These are phyloP conservation scores for Sarcophaga bullata DNA, from an alignment of 1,140 invertebrate genomes.

Conservation along the genomic window DNA sequence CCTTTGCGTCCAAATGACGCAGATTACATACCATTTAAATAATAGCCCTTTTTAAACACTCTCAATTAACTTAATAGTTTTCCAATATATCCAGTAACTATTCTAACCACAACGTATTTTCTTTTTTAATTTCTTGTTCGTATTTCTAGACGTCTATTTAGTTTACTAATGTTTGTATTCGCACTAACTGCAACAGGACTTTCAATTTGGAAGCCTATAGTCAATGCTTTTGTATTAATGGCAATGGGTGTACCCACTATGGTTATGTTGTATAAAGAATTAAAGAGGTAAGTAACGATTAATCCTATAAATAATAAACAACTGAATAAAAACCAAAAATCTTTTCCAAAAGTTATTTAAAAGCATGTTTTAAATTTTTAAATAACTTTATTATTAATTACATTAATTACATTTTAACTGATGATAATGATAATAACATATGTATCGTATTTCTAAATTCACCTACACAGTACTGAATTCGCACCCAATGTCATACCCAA, in stretches of 20 bases:
- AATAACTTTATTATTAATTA: too few species aligned
- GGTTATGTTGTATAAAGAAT: constrained; percentile 73
- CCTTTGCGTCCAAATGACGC: background rate
- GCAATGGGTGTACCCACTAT: constrained; percentile 76
- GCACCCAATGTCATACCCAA: too few species aligned
- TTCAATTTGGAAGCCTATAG: constrained; percentile 76
- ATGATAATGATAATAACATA: too few species aligned
- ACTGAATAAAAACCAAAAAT: too few species aligned
- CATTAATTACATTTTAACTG: too few species aligned
- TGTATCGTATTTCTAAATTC: too few species aligned
- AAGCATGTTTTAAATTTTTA: too few species aligned
- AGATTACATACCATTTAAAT: background rate
- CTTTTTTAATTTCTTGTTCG: constrained; percentile 41
- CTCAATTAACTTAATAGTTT: background rate
- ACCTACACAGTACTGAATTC: too few species aligned
- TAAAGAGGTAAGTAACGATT: constrained; percentile 70
- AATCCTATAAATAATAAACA: background rate
- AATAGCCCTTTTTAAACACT: background rate
- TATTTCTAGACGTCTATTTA: constrained; percentile 68
- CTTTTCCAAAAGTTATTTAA: background rate
- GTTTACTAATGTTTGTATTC: constrained; percentile 69
- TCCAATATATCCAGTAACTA: background rate
- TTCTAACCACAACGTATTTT: background rate
- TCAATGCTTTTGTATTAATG: constrained; percentile 85
- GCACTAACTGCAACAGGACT: constrained; percentile 74